Base-by-base conservation (phyloP, 2,888 invertebrate species). In the Epicampocera succincta region DNA sequence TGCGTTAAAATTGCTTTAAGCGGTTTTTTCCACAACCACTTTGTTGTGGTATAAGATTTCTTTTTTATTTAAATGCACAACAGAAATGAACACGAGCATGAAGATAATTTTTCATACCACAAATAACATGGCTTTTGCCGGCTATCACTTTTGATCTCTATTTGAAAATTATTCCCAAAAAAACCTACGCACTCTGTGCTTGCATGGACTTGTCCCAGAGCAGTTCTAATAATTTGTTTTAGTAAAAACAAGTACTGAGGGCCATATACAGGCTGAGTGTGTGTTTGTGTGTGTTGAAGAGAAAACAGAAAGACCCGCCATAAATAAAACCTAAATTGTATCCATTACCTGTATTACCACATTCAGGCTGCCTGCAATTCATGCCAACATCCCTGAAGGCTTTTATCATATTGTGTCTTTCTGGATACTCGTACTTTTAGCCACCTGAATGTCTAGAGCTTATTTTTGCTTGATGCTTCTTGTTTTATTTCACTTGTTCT, bases 271-370 rank as follows among this genome's bases (percentile, higher is more conserved):
- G n/a, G n/a, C n/a, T n/a, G n/a, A n/a, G n/a, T 5, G 38, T 54
- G 29, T 68, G 9, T 69, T 12, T 1, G 4, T 46, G 17, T 56
- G 19, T 5, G 1, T 3, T 4, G 4, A 9, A 46, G 8, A 21
- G 54, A 21, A 40, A 9, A 29, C 6, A 29, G 15, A 75, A 38
- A 38, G 21, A 17, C 52, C 38, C 71, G 61, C 52, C 61, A 38
- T 61, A 73, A 81, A 77, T 52, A 69, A 58, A 77, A 81, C 54
- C 69, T 81, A 77, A 73, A 76, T 68, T 68, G 50, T 65, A 69
- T 77, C 63, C 60, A 63, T 68, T 71, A 80, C 58, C 33, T 73
- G 54, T 58, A 42, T 50, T 44, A 40, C 42, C 52, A 56, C 52
- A 17, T 13, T 44, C 33, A 56, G 33, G 38, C 29, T 17, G 19